phyloP scores from a whole-genome alignment of 2,113 vertebrate species.

The Rostratula benghalensis region DNA sequence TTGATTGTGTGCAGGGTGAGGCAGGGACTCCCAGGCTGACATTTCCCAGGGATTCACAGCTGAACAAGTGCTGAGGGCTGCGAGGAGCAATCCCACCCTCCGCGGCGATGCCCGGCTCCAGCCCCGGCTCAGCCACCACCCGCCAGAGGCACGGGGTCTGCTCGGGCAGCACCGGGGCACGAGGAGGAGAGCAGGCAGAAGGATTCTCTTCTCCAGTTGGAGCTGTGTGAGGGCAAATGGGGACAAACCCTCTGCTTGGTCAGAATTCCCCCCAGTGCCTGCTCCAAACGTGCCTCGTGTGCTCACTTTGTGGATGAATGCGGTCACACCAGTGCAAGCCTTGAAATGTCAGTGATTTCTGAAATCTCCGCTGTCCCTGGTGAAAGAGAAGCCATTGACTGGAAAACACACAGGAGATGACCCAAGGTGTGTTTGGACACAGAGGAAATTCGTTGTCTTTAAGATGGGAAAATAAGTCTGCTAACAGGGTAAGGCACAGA shows the following conservation, averaged over 20 bases:
- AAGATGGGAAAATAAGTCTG: neutral
- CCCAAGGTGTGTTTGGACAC: neutral
- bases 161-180: neutral
- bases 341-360: conserved; percentile 1
- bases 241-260: neutral
- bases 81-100: neutral
- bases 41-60: neutral
- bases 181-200: fast-evolving
- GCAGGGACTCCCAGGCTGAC: neutral
- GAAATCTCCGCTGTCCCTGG: neutral
- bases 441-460: neutral
- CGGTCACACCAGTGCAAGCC: neutral
- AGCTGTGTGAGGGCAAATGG: neutral
- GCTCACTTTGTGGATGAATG: neutral
- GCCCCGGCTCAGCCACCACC: too few species aligned
- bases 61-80: neutral
- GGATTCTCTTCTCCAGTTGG: fast-evolving
- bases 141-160: fast-evolving
- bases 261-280: neutral
- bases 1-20: neutral
- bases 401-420: neutral
- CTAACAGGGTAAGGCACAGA: neutral
- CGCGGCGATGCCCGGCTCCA: neutral
- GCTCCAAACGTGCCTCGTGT: fast-evolving
- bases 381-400: neutral